Base-by-base conservation (phyloP, 2,888 invertebrate species). In the Empis livida region DNA sequence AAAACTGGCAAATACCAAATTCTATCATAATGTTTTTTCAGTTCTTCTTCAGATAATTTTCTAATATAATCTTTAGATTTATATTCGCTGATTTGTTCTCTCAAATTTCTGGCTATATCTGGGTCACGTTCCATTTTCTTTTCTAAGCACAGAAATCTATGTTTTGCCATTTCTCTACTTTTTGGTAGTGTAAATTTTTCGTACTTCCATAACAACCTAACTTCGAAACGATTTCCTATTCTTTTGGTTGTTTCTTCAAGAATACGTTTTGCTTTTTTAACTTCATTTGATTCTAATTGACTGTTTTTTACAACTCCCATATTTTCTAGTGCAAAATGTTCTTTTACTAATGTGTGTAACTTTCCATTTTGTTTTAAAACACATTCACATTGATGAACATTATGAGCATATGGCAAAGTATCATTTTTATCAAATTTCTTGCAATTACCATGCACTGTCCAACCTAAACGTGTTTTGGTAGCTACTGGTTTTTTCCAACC, bases 1-100 rank as follows among this genome's bases (percentile, higher is more conserved):
- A 61, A 59, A 16, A 59, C 56, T 2, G 59, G 59, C 13, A 59
- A 43, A 42, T 59, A 61, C 59, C 59, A 60, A 2, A 44, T 52
- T n/a, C 35, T 46, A 47, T 20, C 35, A 30, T 40, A 32, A 30
- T 17, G 37, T 17, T 46, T 44, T 10, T 39, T 37, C 20, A 52
- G 15, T 48, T 57, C 54, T 17, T 51, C 43, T 15, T 16, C 20
- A 10, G 44, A 27, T 16, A 54, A n/a, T 42, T 48, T 50, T 10
- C 50, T 27, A 5, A 51, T 51, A 40, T 59, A 59, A 15, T 51
- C 51, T 42, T 58, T 53, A 10, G 41, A 27, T 13, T 55, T 5
- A 10, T 51, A 52, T 43, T 56, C 51, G 39, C 48, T 38, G 4
- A 54, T 40, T 43, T 55, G 48, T 10, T 50, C 27, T 38, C 51